These are phyloP conservation scores for Aphelenchoides avenae DNA, from an alignment of 1,140 invertebrate genomes.

Conservation along the genomic window DNA sequence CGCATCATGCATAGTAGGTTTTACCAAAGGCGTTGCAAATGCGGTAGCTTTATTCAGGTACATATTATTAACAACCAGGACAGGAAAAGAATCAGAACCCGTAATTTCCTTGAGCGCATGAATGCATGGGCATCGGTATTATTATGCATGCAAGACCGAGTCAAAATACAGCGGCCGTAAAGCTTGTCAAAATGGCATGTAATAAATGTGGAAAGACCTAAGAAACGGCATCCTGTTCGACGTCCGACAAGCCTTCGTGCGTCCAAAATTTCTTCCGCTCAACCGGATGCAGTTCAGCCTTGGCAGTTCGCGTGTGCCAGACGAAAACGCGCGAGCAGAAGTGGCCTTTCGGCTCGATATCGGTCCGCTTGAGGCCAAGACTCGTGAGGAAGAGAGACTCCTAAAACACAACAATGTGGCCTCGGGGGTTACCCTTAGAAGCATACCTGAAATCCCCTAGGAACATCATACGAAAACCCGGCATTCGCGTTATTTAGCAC, in stretches of 20 bases:
- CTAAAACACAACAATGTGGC: slow-evolving; percentile 32
- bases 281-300: slow-evolving; percentile 26
- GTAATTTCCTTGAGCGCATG: no score
- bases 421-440: neutral
- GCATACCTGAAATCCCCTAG: slow-evolving; percentile 53
- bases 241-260: slow-evolving; percentile 1
- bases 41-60: no score
- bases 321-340: slow-evolving; percentile 41
- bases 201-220: slow-evolving; percentile 8
- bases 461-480: slow-evolving; percentile 46
- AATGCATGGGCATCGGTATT: no score
- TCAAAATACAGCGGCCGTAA: neutral
- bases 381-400: slow-evolving; percentile 50
- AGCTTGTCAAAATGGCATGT: slow-evolving; percentile 4
- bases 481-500: slow-evolving; percentile 41
- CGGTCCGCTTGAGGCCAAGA: slow-evolving; percentile 27
- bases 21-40: no score
- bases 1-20: no score
- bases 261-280: slow-evolving; percentile 17
- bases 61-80: no score
- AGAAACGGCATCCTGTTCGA: slow-evolving; percentile 22
- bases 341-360: slow-evolving; percentile 54
- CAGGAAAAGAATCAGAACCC: no score
- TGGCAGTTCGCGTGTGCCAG: slow-evolving; percentile 38
- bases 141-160: no score